These are phyloP conservation scores for Zalophus californianus DNA, from an alignment of 2,797 vertebrate species.

Conservation along the genomic window DNA sequence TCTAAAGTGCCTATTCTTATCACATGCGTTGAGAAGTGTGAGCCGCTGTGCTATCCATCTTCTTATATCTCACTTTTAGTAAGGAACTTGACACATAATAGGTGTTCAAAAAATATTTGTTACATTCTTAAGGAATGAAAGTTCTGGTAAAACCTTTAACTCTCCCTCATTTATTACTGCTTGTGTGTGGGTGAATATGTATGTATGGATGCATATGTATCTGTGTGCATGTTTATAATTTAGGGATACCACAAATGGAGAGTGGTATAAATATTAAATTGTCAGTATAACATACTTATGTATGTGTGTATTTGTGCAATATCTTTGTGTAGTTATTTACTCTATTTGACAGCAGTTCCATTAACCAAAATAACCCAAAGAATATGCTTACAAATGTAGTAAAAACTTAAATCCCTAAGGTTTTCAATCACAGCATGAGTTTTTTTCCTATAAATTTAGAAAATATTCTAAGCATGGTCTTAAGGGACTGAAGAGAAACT, in stretches of 20 bases:
- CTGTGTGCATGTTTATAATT: background rate
- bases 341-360: slow-evolving; percentile 67
- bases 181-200: background rate
- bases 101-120: background rate
- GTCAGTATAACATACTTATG: background rate
- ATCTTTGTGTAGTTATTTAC: slow-evolving; percentile 51
- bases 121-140: background rate
- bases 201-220: background rate
- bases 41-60: background rate
- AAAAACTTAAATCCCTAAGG: background rate
- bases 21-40: background rate
- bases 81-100: background rate
- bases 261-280: background rate
- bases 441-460: background rate
- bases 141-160: background rate
- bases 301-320: slow-evolving; percentile 5
- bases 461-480: background rate
- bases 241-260: background rate
- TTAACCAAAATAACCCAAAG: slow-evolving; percentile 72
- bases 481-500: background rate
- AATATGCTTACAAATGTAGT: background rate
- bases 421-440: background rate
- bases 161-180: background rate
- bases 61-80: slow-evolving; percentile 1
- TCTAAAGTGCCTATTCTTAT: background rate